phyloP scores from a whole-genome alignment of 2,888 invertebrate genomes.

The Ethmia dodecea region DNA sequence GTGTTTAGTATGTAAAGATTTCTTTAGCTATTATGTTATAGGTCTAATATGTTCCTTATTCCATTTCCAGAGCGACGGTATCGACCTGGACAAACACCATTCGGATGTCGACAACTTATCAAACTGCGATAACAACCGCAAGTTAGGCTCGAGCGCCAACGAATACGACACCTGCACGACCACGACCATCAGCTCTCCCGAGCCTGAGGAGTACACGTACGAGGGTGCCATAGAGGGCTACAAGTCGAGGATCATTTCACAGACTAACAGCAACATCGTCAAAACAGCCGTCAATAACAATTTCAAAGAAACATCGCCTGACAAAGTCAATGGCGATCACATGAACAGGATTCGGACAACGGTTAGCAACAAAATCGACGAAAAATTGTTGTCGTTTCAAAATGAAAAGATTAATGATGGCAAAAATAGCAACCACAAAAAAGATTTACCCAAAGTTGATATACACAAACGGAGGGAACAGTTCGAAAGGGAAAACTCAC shows the following conservation, averaged over 20 bases:
- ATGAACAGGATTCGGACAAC: constrained; percentile 67
- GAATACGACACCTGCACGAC: constrained; percentile 84
- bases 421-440: constrained; percentile 64
- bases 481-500: constrained; percentile 84
- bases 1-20: constrained; percentile 7
- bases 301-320: constrained; percentile 65
- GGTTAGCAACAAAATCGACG: constrained; percentile 79
- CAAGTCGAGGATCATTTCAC: constrained; percentile 85
- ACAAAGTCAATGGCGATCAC: constrained; percentile 57
- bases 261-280: constrained; percentile 67
- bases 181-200: constrained; percentile 82
- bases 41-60: constrained; percentile 11
- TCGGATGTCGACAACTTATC: constrained; percentile 72
- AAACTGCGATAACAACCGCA: constrained; percentile 65
- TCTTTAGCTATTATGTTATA: no score
- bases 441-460: constrained; percentile 87
- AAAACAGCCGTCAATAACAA: constrained; percentile 63
- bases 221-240: constrained; percentile 93
- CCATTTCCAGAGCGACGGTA: constrained; percentile 77
- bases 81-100: constrained; percentile 74
- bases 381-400: constrained; percentile 80
- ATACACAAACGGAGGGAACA: constrained; percentile 89
- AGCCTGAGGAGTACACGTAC: constrained; percentile 89
- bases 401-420: constrained; percentile 61
- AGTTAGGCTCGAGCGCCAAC: constrained; percentile 69